Base-by-base conservation (phyloP, 2,113 vertebrate genomes). In the Hucho hucho region DNA sequence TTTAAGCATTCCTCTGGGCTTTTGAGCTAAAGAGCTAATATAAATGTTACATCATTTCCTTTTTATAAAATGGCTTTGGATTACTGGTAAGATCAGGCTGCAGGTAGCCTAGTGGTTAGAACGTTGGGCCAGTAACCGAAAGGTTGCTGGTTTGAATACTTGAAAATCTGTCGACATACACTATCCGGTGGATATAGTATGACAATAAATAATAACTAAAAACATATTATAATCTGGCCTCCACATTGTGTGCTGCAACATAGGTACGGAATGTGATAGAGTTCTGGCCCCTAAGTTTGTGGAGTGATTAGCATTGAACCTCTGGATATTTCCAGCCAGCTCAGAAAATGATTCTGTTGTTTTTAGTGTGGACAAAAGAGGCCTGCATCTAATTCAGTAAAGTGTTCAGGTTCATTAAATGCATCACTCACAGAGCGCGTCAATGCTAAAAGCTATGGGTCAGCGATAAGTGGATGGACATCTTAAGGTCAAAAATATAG, bases 401-500 rank as follows among this genome's bases (percentile, higher is more conserved):
- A 63, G 56, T 53, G 53, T 72, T 61, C 49, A 43, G 22, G 4
- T 72, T 75, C 56, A 14, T 47, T 0, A 28, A 58, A 61, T 61
- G 16, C 28, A 37, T 11, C 16, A 29, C 32, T 18, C 12, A 43
- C 29, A 74, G 14, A 75, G 28, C 64, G 69, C 74, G 28, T 73
- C 68, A 66, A 1, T 12, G 64, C 29, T 75, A 53, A 83, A 46
- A 73, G 72, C 75, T 65, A 25, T 69, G 66, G 77, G 53, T 73
- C 68, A 66, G 4, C 4, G 64, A 20, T 75, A 53, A 83, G 63
- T 53, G 63, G 71, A 76, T 72, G 64, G 26, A 73, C 63, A 80
- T 75, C 69, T 72, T 73, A 18, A 77, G 77, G 78, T 77, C 77
- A 20, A 12, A 43, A 29, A 65, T 26, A 64, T 26, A 37, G 6